phyloP scores from a whole-genome alignment of 2,797 vertebrate species.

The Macropus fuliginosus region DNA sequence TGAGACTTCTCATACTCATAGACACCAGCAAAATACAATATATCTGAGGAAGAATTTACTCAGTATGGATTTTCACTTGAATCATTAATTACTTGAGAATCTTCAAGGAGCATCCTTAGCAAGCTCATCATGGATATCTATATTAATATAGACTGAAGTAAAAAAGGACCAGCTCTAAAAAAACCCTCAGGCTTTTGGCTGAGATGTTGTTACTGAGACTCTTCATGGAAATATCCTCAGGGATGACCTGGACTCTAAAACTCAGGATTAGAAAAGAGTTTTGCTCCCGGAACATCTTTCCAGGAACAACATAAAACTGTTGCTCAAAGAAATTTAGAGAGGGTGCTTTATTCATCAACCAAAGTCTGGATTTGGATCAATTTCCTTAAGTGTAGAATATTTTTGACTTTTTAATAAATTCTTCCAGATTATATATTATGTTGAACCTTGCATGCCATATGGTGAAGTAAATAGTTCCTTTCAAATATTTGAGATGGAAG shows the following conservation, averaged over 20 bases:
- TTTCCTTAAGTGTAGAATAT: neutral
- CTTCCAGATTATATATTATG: no score
- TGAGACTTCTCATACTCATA: no score
- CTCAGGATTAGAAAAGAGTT: neutral
- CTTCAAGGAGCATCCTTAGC: neutral
- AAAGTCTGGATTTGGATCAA: neutral
- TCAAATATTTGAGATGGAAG: no score
- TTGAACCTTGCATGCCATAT: no score
- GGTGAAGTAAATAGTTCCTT: no score
- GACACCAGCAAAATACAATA: no score
- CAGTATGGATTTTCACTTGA: no score
- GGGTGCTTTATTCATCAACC: neutral
- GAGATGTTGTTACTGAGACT: neutral
- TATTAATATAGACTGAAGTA: neutral
- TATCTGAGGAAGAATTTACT: no score
- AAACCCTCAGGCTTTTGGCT: neutral
- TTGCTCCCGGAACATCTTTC: neutral
- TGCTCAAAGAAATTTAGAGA: neutral
- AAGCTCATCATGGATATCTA: neutral
- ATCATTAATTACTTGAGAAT: neutral
- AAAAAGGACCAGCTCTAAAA: neutral
- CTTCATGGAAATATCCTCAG: neutral
- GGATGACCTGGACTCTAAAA: neutral
- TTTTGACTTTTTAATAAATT: neutral
- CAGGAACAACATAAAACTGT: neutral